Percentiles rank a stretch among this genome's conserved stretches.
These are phyloP conservation scores for Seriola dumerili DNA, from an alignment of 2,113 vertebrate species.

Conservation along the genomic window DNA sequence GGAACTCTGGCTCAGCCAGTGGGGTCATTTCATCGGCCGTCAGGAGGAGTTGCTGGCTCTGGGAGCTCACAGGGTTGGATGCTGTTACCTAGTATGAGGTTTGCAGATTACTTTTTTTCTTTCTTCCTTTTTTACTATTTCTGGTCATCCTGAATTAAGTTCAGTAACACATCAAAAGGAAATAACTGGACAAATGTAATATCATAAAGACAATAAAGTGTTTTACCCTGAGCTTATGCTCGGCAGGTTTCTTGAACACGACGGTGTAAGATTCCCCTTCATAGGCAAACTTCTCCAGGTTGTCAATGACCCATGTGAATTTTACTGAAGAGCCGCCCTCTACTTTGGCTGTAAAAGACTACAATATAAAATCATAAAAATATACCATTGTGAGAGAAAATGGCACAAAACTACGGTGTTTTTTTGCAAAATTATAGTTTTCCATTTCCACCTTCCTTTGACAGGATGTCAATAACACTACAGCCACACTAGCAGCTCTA, in stretches of 20 bases:
- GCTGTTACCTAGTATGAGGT: constrained; percentile 79
- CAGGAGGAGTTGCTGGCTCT: constrained; percentile 75
- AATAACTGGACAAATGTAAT: not conserved
- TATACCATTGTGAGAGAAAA: not conserved
- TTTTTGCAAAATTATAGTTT: not conserved
- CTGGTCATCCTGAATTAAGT: no score
- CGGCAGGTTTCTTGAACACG: constrained; percentile 79
- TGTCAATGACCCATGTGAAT: constrained; percentile 84
- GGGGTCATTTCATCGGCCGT: constrained; percentile 73
- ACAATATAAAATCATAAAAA: not conserved
- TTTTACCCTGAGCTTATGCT: constrained; percentile 80
- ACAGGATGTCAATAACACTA: no score
- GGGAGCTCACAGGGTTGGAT: constrained; percentile 83
- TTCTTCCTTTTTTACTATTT: not conserved
- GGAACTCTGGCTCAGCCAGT: constrained; percentile 74
- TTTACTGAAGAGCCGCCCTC: constrained; percentile 81
- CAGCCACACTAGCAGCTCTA: no score
- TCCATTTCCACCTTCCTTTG: no score
- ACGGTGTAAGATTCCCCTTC: constrained; percentile 81
- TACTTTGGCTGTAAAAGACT: constrained; percentile 82
- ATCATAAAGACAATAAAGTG: not conserved
- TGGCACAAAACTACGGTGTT: not conserved
- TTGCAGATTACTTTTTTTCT: not conserved
- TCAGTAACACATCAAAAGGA: not conserved
- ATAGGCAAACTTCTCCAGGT: constrained; percentile 72